Conservation (phyloP, 2,797 vertebrate species). For the Salmo trutta region DNA sequence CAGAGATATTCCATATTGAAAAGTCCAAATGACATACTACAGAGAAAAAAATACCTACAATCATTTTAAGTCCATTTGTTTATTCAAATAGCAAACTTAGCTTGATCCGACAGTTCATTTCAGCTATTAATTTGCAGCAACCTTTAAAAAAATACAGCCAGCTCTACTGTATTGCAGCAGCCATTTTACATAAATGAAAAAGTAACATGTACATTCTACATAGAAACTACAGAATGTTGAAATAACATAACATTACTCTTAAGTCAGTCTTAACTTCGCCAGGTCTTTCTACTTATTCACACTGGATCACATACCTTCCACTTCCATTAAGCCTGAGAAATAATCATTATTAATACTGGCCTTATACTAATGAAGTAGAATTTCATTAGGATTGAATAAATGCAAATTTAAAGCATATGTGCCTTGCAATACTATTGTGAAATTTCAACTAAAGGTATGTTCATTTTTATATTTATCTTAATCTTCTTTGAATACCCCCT, state of each 20-base stretch:
- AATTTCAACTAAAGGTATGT: conserved; percentile 4
- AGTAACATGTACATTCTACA: conserved; percentile 40
- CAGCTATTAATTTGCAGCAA: conserved; percentile 33
- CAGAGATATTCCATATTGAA: not conserved
- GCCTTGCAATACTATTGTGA: conserved; percentile 30
- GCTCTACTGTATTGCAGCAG: conserved; percentile 50
- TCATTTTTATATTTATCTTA: conserved; percentile 15
- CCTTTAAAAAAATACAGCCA: conserved; percentile 41
- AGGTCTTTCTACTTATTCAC: conserved; percentile 29
- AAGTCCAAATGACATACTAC: conserved; percentile 11
- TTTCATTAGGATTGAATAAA: conserved; percentile 16
- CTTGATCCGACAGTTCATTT: conserved; percentile 33
- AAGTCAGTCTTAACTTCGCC: conserved; percentile 12
- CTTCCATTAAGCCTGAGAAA: conserved; percentile 53
- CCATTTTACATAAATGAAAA: conserved; percentile 41
- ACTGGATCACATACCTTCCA: conserved; percentile 37
- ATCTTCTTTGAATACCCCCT: conserved; percentile 25
- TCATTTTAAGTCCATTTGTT: conserved; percentile 36
- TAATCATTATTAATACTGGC: conserved; percentile 35
- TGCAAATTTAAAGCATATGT: conserved; percentile 46
- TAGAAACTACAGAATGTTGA: conserved; percentile 42
- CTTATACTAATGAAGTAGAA: conserved; percentile 17
- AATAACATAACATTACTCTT: conserved; percentile 29
- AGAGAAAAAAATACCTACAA: not conserved
- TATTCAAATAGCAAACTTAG: conserved; percentile 25